These are phyloP conservation scores for Rhinoderma darwinii DNA, from an alignment of 2,113 vertebrate species.

Conservation along the genomic window DNA sequence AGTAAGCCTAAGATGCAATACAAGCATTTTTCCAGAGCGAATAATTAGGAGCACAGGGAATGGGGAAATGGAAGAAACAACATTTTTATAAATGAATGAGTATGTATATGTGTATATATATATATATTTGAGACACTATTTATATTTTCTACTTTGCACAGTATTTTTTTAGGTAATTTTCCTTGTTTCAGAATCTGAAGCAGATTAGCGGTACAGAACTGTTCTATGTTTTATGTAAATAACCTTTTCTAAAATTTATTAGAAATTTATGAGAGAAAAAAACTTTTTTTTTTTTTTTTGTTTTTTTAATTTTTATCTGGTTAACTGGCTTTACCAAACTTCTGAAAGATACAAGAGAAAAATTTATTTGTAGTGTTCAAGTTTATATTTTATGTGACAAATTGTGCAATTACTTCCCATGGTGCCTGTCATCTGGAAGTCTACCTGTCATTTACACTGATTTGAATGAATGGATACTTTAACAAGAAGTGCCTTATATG, in stretches of 20 bases:
- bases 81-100: conserved; percentile 72
- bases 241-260: conserved; percentile 13
- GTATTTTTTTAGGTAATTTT: conserved; percentile 77
- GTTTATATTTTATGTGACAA: conserved; percentile 23
- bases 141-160: conserved; percentile 84
- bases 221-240: conserved; percentile 75
- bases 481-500: neutral
- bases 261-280: conserved; percentile 31
- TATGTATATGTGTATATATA: conserved; percentile 37
- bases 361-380: conserved; percentile 48
- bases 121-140: conserved; percentile 67
- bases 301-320: conserved; percentile 41
- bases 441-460: conserved; percentile 33
- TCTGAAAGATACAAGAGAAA: conserved; percentile 21
- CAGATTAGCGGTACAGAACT: conserved; percentile 72
- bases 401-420: conserved; percentile 25
- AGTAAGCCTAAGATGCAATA: conserved; percentile 59
- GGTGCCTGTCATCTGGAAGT: conserved; percentile 19
- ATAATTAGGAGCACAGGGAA: conserved; percentile 50
- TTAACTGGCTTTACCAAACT: conserved; percentile 53
- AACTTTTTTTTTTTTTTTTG: conserved; percentile 39
- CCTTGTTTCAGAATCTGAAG: conserved; percentile 74
- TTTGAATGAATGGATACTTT: conserved; percentile 1
- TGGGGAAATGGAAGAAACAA: conserved; percentile 69
- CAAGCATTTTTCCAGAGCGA: conserved; percentile 65